Evolutionary conservation across 2,113 vertebrate species (phyloP), one percentile per base, ranked within the genome.

Genomic region (Acrocephalus kingi): DNA sequence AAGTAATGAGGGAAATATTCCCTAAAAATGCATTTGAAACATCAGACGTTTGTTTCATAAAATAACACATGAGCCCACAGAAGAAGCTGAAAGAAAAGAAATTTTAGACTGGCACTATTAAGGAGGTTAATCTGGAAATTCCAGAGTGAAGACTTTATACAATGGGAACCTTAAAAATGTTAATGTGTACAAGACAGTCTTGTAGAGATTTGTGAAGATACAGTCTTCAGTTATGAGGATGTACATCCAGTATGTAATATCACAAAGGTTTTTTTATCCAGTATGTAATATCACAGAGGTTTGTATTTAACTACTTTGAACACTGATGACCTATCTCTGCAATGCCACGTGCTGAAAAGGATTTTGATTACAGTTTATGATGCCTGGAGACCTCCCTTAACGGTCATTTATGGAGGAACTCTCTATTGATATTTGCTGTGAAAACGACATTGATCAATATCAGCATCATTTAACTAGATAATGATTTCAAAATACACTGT

Each of bases 21-120:
- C 55, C 63, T 76, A 91, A 71, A 35, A 90, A 77, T 31, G 24
- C 59, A 39, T 84, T 88, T 91, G 79, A 91, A 93, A 94, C 33
- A 43, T 85, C 11, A 86, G 48, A 54, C 12, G 56, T 82, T 85
- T 61, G 14, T 39, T 90, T 84, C 51, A 55, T 46, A 59, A 80
- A 84, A 55, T 39, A 79, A 84, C 35, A 33, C 4, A 49, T 21
- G 12, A 88, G 23, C 24, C 39, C 82, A 67, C 21, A 87, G 62
- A 90, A 82, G 37, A 49, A 83, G 31, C 27, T 72, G 37, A 90
- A 93, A 94, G 39, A 62, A 81, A 84, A 43, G 8, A 80, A 69
- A 89, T 76, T 85, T 62, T 63, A 68, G 51, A 48, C 23, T 77
- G 71, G 30, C 7, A 31, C 16, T 51, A 58, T 64, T 39, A 69